Evolutionary conservation across 37 sponge, comb jelly and placozoan species (phyloP).

Genomic region (Theonella swinhoei): DNA sequence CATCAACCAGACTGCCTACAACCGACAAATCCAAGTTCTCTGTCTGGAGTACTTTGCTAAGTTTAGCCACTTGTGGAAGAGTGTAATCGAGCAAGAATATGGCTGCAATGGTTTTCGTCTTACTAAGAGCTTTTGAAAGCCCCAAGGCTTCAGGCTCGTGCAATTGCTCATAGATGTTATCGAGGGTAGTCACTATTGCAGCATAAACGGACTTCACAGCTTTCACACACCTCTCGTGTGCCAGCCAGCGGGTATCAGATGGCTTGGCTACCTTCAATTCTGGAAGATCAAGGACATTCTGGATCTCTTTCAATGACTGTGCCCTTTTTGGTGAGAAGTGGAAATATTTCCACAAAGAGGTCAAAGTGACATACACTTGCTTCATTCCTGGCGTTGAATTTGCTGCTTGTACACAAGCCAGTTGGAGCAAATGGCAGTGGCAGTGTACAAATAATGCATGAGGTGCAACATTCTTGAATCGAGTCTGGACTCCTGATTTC

Average conservation of each 20-base stretch:
- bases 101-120: slow-evolving; percentile 52
- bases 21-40: slow-evolving; percentile 66
- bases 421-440: slow-evolving; percentile 46
- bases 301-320: slow-evolving; percentile 50
- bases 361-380: slow-evolving; percentile 53
- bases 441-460: slow-evolving; percentile 60
- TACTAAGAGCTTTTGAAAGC: slow-evolving; percentile 49
- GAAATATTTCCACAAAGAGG: slow-evolving; percentile 54
- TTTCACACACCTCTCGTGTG: slow-evolving; percentile 63
- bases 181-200: slow-evolving; percentile 34
- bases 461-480: slow-evolving; percentile 52
- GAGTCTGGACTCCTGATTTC: slow-evolving; percentile 46
- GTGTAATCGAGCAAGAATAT: slow-evolving; percentile 58
- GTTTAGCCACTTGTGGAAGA: slow-evolving; percentile 61
- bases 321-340: slow-evolving; percentile 55
- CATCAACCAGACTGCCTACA: slow-evolving; percentile 65
- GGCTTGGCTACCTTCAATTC: slow-evolving; percentile 68
- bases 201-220: slow-evolving; percentile 49
- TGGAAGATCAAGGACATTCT: slow-evolving; percentile 52
- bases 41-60: slow-evolving; percentile 71
- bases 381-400: slow-evolving; percentile 54
- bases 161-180: slow-evolving; percentile 42
- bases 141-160: too few species aligned
- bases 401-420: slow-evolving; percentile 74
- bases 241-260: too few species aligned